Evolutionary conservation across 92 coral and sea anemone genomes (phyloP).

Genomic region (Metridium senile): DNA sequence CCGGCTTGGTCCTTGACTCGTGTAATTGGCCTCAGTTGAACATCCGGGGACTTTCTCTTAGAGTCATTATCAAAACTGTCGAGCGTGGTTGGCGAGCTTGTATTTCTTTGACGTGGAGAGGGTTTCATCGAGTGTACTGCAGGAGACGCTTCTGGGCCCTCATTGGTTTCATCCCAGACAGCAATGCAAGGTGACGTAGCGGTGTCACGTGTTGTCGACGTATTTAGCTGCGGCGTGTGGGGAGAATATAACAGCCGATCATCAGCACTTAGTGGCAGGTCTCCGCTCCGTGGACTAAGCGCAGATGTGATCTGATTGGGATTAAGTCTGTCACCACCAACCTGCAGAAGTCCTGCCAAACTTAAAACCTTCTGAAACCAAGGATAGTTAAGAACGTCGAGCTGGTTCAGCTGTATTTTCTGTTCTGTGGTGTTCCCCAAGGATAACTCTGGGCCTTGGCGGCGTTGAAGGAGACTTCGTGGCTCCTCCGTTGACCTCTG

Average conservation of each 20-base stretch:
- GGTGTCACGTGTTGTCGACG: conserved; percentile 36
- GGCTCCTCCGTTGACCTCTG: background rate
- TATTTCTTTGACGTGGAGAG: background rate
- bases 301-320: conserved; percentile 4
- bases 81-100: conserved; percentile 4
- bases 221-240: conserved; percentile 12
- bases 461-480: conserved; percentile 46
- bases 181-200: conserved; percentile 52
- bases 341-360: background rate
- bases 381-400: background rate
- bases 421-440: conserved; percentile 40
- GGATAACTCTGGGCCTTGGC: conserved; percentile 49
- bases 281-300: conserved; percentile 10
- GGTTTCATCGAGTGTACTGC: conserved; percentile 1
- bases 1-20: conserved; percentile 24
- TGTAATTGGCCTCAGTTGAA: conserved; percentile 32
- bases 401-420: background rate
- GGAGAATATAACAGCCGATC: conserved; percentile 29
- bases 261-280: conserved; percentile 25
- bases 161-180: conserved; percentile 30
- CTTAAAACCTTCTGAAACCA: conserved; percentile 14
- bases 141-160: conserved; percentile 9
- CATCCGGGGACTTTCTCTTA: conserved; percentile 23
- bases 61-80: conserved; percentile 3
- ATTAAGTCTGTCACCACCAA: background rate